Base-by-base conservation (phyloP, 2,797 vertebrate genomes). In the Diglossa cyanea region DNA sequence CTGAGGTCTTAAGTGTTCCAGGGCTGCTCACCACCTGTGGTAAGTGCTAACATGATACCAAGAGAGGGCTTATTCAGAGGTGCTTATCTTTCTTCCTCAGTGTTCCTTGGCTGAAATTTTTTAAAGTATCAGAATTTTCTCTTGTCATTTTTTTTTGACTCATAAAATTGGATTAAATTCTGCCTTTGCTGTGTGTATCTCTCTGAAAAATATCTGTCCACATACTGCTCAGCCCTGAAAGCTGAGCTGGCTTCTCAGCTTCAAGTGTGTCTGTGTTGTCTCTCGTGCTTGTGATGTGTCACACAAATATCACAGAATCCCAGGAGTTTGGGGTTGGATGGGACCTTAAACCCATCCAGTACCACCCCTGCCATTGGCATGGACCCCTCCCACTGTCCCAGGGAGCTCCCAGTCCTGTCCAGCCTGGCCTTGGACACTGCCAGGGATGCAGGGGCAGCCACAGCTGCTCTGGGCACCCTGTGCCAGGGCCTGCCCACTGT, bases 401-500 rank as follows among this genome's bases (percentile, higher is more conserved):
- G 82, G 18, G 24, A 7, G 35, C 35, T 35, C 35, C 35, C 35
- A 35, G 35, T 8, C 35, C 35, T 8, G 8, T 35, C 35, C 35
- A 35, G 35, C n/a, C n/a, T n/a, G n/a, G n/a, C n/a, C n/a, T n/a
- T n/a, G n/a, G n/a, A n/a, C n/a, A n/a, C n/a, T 66, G 0, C 16
- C 66, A 53, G 39, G 25, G 39, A 47, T 60, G 53, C 71, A 84
- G 66, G 11, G 9, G 9, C 25, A 89, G 58, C 51, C 58, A 7
- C 45, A 77, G 65, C 45, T 65, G 0, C 44, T 89, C n/a, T 71
- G 12, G 12, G 2, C 6, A 73, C 0, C 6, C 45, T 11, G 31
- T 7, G 31, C 31, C 40, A 44, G 54, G 8, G 20, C 35, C 14
- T 55, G 0, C 0, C 1, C n/a, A 37, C 20, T 9, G 6, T 44